Conservation (phyloP, 2,113 vertebrate species). For the Leiothrix lutea region DNA sequence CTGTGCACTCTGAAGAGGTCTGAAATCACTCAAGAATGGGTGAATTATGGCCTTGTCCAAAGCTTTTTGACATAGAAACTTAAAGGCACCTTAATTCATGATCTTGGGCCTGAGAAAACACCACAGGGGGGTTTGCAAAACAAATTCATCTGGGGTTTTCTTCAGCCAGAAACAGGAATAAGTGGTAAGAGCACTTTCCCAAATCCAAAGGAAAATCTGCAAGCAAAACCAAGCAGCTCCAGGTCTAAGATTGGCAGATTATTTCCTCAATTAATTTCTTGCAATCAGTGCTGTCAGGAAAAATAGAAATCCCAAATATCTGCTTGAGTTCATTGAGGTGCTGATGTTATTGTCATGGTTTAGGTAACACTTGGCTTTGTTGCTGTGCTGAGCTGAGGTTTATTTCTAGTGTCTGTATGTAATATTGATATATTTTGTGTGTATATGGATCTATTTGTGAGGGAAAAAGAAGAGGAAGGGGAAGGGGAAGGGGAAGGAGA, state of each 20-base stretch:
- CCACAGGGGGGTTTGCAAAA: not conserved
- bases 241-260: not conserved
- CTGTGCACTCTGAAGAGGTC: not conserved
- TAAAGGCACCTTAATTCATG: not conserved
- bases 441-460: not conserved
- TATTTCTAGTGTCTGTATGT: not conserved
- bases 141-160: not conserved
- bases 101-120: not conserved
- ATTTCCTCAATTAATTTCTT: not conserved
- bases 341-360: not conserved
- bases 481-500: not conserved
- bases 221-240: not conserved
- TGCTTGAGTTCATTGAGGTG: not conserved
- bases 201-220: not conserved
- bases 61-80: not conserved
- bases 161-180: not conserved
- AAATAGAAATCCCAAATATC: not conserved
- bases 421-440: fast-evolving
- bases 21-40: not conserved
- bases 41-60: not conserved
- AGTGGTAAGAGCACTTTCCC: not conserved
- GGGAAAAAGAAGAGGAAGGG: not conserved
- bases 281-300: not conserved
- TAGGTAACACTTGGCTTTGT: not conserved
- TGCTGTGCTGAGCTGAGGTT: not conserved